These are phyloP conservation scores for Oriolus oriolus DNA, from an alignment of 2,113 vertebrate species.

Conservation along the genomic window DNA sequence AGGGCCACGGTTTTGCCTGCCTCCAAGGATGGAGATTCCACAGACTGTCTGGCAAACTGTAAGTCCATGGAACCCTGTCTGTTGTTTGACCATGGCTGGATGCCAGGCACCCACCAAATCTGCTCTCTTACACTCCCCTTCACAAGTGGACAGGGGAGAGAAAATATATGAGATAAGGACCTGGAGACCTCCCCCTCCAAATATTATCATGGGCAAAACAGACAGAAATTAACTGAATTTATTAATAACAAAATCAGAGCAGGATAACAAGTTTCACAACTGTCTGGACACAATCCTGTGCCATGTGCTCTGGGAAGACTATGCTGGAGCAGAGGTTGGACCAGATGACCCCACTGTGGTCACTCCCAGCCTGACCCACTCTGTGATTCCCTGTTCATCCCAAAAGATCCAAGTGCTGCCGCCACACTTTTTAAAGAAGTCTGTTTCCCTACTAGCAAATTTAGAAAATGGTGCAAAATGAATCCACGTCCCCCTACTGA, in stretches of 20 bases:
- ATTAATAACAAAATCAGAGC: background rate
- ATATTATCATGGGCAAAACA: background rate
- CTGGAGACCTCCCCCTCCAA: background rate
- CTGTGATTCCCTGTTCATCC: background rate
- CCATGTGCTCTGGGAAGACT: background rate
- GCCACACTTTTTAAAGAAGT: background rate
- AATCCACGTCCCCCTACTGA: background rate
- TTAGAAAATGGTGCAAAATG: background rate
- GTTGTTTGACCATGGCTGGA: background rate
- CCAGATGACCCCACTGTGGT: too few relatives aligned
- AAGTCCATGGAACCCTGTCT: too few relatives aligned
- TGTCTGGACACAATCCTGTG: background rate
- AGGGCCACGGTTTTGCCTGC: background rate
- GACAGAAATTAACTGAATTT: background rate
- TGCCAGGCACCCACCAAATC: background rate
- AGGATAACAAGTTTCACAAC: background rate
- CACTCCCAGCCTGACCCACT: background rate
- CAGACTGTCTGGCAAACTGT: background rate
- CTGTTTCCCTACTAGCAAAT: background rate
- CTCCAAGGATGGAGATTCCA: background rate
- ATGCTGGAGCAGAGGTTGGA: background rate
- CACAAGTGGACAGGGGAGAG: background rate
- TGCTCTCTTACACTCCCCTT: background rate
- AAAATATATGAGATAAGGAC: background rate
- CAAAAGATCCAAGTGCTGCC: background rate